Evolutionary conservation across 1,140 invertebrate species (phyloP).

Genomic region (Drosophila ercepeae): DNA sequence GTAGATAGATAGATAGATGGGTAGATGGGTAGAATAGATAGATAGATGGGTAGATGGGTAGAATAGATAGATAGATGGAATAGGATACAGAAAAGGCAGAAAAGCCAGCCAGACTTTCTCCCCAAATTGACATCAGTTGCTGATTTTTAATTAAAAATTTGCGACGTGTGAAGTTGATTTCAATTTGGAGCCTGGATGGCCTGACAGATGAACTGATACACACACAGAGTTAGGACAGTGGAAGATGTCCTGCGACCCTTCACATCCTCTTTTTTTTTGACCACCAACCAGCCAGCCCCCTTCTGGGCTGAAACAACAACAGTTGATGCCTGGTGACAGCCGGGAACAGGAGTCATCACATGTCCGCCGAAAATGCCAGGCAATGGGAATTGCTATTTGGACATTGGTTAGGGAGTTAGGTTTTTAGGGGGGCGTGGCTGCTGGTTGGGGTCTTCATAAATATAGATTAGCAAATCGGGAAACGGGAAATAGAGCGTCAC

Average conservation of each 20-base stretch:
- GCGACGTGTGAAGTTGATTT: slow-evolving; percentile 82
- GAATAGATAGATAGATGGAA: not conserved
- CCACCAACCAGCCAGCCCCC: too few species aligned
- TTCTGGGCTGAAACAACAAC: slow-evolving; percentile 51
- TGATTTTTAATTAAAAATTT: slow-evolving; percentile 83
- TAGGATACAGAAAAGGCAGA: too few species aligned
- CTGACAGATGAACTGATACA: slow-evolving; percentile 45
- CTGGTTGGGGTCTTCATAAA: slow-evolving; percentile 50
- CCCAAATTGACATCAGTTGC: slow-evolving; percentile 76
- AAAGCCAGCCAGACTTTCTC: not conserved
- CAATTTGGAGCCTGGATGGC: slow-evolving; percentile 62
- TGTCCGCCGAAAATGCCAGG: slow-evolving; percentile 21
- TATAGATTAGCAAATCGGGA: slow-evolving; percentile 66
- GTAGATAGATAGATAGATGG: not conserved
- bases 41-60: not conserved
- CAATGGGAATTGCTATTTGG: not conserved
- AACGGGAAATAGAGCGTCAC: slow-evolving; percentile 31
- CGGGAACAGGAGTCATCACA: slow-evolving; percentile 40
- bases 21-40: not conserved
- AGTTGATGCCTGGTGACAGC: slow-evolving; percentile 65
- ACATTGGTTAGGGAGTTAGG: not conserved
- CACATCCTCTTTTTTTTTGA: slow-evolving; percentile 22
- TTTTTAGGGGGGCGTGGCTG: too few species aligned
- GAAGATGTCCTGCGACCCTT: slow-evolving; percentile 34
- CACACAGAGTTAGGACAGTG: slow-evolving; percentile 9